Evolutionary conservation across 2,797 vertebrate species (phyloP).

Genomic region (Lerista edwardsae): DNA sequence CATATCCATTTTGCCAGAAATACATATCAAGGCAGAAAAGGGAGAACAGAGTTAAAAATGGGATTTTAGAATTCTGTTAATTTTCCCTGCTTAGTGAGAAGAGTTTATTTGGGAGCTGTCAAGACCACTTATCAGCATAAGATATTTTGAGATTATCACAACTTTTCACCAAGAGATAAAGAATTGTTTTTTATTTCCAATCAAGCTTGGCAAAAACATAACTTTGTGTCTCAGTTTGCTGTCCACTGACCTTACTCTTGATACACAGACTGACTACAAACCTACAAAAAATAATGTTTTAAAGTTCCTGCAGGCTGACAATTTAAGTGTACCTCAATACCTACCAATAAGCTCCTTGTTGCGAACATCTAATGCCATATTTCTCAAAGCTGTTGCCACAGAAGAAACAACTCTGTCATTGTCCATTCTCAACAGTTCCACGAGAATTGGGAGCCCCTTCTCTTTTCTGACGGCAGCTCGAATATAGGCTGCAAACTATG

Average conservation of each 20-base stretch:
- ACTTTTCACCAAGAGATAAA: neutral
- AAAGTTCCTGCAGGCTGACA: neutral
- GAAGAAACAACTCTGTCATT: constrained; percentile 96
- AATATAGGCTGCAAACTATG: constrained; percentile 94
- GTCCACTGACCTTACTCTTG: neutral
- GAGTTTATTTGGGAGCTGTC: neutral
- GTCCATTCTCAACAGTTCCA: constrained; percentile 97
- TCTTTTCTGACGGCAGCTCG: constrained; percentile 95
- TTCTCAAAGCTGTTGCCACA: constrained; percentile 93
- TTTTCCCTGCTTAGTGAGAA: neutral
- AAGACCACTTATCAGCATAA: accelerated
- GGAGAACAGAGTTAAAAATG: neutral
- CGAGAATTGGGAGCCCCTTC: constrained; percentile 96
- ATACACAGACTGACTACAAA: neutral
- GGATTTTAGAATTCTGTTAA: neutral
- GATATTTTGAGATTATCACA: neutral
- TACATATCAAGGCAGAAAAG: neutral
- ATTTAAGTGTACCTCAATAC: constrained; percentile 35
- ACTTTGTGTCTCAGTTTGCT: neutral
- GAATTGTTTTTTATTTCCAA: constrained; percentile 6
- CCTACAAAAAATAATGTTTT: neutral
- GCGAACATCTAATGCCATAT: constrained; percentile 95
- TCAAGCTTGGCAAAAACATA: neutral
- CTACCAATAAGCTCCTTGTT: constrained; percentile 98
- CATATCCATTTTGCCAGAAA: neutral